Evolutionary conservation across 2,797 vertebrate species (phyloP), one percentile per base, ranked within the genome.

Genomic region (Mallotus villosus): DNA sequence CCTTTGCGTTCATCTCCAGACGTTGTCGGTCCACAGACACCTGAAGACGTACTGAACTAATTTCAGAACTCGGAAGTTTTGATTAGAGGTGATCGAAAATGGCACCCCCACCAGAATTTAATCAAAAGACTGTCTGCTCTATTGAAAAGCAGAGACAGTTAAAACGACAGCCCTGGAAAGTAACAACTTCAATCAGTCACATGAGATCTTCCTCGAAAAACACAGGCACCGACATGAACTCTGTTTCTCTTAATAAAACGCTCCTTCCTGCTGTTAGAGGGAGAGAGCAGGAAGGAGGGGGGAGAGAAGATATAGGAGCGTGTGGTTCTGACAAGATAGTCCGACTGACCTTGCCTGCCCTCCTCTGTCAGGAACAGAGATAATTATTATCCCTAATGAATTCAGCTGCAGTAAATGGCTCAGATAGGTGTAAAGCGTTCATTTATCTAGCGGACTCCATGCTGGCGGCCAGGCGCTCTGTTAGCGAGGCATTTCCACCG

Each of bases 321-420:
- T 62, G 32, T 75, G 82, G 84, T 83, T 72, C 74, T 71, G 76
- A 86, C 80, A 81, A 78, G 74, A 86, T 78, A 60, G 58, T 80
- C 63, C 32, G n/a, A 55, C 65, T 85, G 86, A 90, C 88, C 86
- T 87, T 84, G 77, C 29, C 49, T 68, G 67, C 68, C 79, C 64
- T 37, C 37, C 74, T 70, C 80, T 76, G 83, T 84, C 84, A 85
- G 57, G 65, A 49, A 78, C 63, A 78, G 73, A 79, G 81, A 86
- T 90, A 76, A 74, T 88, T 85, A 85, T 69, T 74, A 64, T 73
- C 75, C 32, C 70, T 88, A 91, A 90, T 90, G 83, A 90, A 85
- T 87, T 85, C 81, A 75, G 73, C 67, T 75, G 76, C 22, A 63
- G 70, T 51, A 76, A 84, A 80, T 58, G 53, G 71, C 1, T n/a